phyloP scores from a whole-genome alignment of 2,113 vertebrate genomes.

The Labrus mixtus region DNA sequence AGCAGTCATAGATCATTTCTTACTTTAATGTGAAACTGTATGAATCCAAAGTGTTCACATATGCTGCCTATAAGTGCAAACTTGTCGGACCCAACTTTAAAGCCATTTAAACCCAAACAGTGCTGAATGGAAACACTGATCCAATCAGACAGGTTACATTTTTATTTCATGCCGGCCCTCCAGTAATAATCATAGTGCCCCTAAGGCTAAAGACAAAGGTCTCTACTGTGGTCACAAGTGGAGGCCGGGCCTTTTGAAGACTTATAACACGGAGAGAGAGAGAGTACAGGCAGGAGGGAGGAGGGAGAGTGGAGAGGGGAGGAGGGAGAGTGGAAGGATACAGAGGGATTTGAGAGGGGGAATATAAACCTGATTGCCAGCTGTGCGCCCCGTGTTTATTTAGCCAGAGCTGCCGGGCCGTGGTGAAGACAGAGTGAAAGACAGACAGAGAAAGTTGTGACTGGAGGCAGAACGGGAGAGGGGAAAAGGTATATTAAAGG shows the following conservation, averaged over 20 bases:
- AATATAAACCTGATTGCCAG: conserved; percentile 70
- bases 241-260: conserved; percentile 12
- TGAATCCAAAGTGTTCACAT: background rate
- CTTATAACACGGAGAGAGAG: background rate
- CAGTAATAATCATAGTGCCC: background rate
- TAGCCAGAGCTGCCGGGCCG: conserved; percentile 57
- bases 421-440: conserved; percentile 42
- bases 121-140: background rate
- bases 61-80: background rate
- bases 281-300: background rate
- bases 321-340: background rate
- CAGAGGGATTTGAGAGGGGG: conserved; percentile 48
- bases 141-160: background rate
- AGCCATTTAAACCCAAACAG: background rate
- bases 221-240: background rate
- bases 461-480: conserved; percentile 35
- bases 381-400: conserved; percentile 77
- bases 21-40: background rate
- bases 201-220: background rate
- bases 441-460: conserved; percentile 46
- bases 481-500: conserved; percentile 44
- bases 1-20: too few species aligned
- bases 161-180: background rate
- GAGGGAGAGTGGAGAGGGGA: background rate
- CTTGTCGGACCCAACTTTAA: background rate